phyloP scores from a whole-genome alignment of 2,113 vertebrate species.

The Phodopus roborovskii region DNA sequence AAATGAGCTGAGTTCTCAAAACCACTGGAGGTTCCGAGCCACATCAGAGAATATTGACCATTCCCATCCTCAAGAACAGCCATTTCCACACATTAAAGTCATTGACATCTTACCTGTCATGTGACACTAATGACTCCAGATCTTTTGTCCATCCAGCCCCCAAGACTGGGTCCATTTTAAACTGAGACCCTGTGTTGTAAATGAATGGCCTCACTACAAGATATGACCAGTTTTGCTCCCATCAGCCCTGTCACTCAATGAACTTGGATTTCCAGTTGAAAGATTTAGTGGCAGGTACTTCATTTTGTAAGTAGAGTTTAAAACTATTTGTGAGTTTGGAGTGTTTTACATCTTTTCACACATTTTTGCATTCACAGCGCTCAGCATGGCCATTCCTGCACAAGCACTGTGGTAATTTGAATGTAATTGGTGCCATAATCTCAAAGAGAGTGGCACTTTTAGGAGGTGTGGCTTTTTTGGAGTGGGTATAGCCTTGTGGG shows the following conservation, averaged over 20 bases:
- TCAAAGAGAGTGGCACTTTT: background rate
- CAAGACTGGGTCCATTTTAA: background rate
- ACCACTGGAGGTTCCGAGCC: background rate
- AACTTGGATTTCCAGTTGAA: background rate
- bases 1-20: slow-evolving; percentile 10
- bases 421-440: background rate
- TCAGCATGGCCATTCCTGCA: background rate
- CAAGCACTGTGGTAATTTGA: background rate
- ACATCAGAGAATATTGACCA: background rate
- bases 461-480: background rate
- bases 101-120: background rate
- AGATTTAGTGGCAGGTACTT: background rate
- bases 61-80: background rate
- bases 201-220: background rate
- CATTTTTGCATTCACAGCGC: background rate
- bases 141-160: background rate
- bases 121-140: background rate
- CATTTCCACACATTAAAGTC: background rate
- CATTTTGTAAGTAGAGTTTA: background rate
- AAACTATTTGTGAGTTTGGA: background rate
- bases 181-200: background rate
- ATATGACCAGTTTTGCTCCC: background rate
- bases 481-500: background rate
- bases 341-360: background rate
- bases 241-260: background rate